phyloP scores from a whole-genome alignment of 2,797 vertebrate genomes.

The Betta splendens region DNA sequence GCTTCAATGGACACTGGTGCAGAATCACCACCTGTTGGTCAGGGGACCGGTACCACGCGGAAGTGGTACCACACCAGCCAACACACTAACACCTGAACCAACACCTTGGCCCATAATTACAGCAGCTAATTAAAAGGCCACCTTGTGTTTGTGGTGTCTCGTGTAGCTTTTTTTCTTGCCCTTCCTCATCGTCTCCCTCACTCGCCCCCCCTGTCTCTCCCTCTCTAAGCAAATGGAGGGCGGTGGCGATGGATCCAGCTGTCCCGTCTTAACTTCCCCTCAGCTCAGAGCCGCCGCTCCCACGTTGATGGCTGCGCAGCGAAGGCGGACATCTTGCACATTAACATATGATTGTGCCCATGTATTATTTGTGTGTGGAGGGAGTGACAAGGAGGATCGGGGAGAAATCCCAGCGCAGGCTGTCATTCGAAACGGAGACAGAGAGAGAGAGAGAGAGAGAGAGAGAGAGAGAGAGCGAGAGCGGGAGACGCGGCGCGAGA shows the following conservation, averaged over 20 bases:
- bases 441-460: slow-evolving; percentile 54
- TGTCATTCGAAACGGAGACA: slow-evolving; percentile 63
- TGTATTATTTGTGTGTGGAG: slow-evolving; percentile 76
- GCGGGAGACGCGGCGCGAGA: too few species aligned
- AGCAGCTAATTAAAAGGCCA: slow-evolving; percentile 61
- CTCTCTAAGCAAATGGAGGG: slow-evolving; percentile 60
- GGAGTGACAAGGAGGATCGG: slow-evolving; percentile 55
- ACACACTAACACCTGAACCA: slow-evolving; percentile 48
- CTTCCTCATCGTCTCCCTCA: slow-evolving; percentile 52
- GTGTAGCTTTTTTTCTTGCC: slow-evolving; percentile 43
- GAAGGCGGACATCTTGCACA: slow-evolving; percentile 77
- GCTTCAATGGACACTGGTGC: neutral
- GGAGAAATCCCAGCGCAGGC: slow-evolving; percentile 67
- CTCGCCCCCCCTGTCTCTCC: slow-evolving; percentile 41
- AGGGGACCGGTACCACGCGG: neutral
- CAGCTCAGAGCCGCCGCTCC: slow-evolving; percentile 60
- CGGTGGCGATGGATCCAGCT: slow-evolving; percentile 69
- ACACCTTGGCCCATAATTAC: slow-evolving; percentile 61
- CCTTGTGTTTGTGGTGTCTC: slow-evolving; percentile 45
- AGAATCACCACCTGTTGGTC: slow-evolving; percentile 4
- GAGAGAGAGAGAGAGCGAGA: too few species aligned
- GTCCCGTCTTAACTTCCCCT: slow-evolving; percentile 66
- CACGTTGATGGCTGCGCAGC: slow-evolving; percentile 76
- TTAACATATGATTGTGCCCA: slow-evolving; percentile 77
- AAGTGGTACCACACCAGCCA: slow-evolving; percentile 1